phyloP scores from a whole-genome alignment of 2,113 vertebrate species.

The Struthidea cinerea region DNA sequence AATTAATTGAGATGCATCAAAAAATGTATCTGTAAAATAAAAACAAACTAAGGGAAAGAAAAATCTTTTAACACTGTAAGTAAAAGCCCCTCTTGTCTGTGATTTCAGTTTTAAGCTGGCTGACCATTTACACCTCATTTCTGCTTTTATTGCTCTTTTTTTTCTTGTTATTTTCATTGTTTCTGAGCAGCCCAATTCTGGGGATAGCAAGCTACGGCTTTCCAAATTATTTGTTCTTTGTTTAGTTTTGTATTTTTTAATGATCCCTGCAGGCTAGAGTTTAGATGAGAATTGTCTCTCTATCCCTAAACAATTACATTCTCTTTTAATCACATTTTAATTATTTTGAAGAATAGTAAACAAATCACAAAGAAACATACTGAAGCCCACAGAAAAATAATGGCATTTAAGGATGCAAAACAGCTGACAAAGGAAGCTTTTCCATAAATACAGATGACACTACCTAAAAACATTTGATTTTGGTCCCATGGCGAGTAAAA shows the following conservation, averaged over 20 bases:
- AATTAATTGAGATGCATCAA: background rate
- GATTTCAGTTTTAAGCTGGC: background rate
- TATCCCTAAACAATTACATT: background rate
- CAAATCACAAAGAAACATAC: background rate
- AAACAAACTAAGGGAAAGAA: background rate
- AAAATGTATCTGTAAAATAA: background rate
- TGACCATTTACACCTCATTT: background rate
- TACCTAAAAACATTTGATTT: background rate
- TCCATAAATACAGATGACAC: background rate
- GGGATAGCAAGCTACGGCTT: background rate
- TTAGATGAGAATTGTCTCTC: background rate
- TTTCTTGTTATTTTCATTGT: background rate
- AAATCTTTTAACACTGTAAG: background rate
- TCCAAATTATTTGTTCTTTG: background rate
- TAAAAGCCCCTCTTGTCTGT: rapidly evolving
- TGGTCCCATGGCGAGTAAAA: background rate
- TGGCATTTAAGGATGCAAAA: background rate
- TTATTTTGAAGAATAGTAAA: background rate
- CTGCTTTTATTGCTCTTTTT: background rate
- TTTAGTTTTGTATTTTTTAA: background rate
- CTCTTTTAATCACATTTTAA: background rate
- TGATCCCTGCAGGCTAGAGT: background rate
- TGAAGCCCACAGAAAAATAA: background rate
- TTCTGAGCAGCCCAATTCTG: background rate
- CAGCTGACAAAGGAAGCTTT: background rate